Percentiles rank a stretch among this genome's conserved stretches.
Evolutionary conservation across 2,888 invertebrate genomes (phyloP).

Genomic region (Axea sp.): DNA sequence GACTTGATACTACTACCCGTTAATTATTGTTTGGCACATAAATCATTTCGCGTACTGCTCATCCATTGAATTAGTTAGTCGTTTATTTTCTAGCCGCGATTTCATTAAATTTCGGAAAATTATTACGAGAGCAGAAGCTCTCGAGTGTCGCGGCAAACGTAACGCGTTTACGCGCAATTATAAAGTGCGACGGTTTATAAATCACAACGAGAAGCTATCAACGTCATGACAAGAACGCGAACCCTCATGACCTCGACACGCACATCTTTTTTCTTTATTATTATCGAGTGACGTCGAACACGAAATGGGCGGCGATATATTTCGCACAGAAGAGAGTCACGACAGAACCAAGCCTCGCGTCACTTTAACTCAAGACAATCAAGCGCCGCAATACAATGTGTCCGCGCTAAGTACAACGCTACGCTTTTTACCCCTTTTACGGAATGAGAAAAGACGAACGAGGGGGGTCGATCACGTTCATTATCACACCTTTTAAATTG

Average conservation of each 20-base stretch:
- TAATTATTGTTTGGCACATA: conserved; percentile 44
- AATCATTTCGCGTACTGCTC: conserved; percentile 25
- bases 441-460: conserved; percentile 10
- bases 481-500: conserved; percentile 35
- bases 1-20: too few species aligned
- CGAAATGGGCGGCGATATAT: conserved; percentile 78
- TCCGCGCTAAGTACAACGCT: conserved; percentile 6
- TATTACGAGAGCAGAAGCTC: background rate
- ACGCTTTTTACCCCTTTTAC: conserved; percentile 23
- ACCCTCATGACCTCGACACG: conserved; percentile 60
- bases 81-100: conserved; percentile 4
- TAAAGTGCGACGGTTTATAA: conserved; percentile 43
- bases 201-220: conserved; percentile 59
- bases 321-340: conserved; percentile 70
- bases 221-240: conserved; percentile 57
- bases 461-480: conserved; percentile 27
- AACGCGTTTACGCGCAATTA: conserved; percentile 29
- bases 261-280: conserved; percentile 70
- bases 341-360: conserved; percentile 47
- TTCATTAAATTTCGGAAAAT: conserved; percentile 8
- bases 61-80: conserved; percentile 35
- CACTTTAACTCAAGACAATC: conserved; percentile 52
- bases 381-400: conserved; percentile 8
- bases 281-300: conserved; percentile 72
- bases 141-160: background rate